These are phyloP conservation scores for Ophioderma brevispina DNA, from an alignment of 35 echinoderm and acorn worm species.

Conservation along the genomic window DNA sequence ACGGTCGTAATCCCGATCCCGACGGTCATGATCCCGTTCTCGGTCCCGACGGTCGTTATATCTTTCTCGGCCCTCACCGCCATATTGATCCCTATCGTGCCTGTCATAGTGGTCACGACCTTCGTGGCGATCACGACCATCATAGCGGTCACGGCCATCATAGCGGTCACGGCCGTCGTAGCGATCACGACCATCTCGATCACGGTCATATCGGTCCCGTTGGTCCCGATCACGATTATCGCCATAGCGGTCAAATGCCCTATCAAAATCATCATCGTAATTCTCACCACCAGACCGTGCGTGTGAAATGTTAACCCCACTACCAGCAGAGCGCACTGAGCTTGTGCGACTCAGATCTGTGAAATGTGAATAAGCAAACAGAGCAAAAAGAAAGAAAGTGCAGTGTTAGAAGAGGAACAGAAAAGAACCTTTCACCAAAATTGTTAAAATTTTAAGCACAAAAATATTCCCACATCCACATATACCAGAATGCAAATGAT, in stretches of 20 bases:
- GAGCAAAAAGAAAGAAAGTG: too few relatives aligned
- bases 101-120: slow-evolving; percentile 32
- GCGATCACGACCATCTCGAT: slow-evolving; percentile 18
- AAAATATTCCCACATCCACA: too few relatives aligned
- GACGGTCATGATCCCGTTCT: slow-evolving; percentile 2
- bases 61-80: not conserved
- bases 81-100: slow-evolving; percentile 16
- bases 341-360: slow-evolving; percentile 95
- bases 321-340: slow-evolving; percentile 85
- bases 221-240: not conserved
- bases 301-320: slow-evolving; percentile 22
- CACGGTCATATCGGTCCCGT: not conserved
- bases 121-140: not conserved
- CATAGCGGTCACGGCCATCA: slow-evolving; percentile 42
- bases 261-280: slow-evolving; percentile 43
- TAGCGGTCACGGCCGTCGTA: slow-evolving; percentile 8
- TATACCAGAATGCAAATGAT: too few relatives aligned
- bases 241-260: slow-evolving; percentile 2
- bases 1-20: not conserved
- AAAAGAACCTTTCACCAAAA: too few relatives aligned
- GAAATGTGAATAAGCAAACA: not conserved
- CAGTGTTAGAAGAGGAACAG: too few relatives aligned
- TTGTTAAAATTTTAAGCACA: too few relatives aligned
- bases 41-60: not conserved
- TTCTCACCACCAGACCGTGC: slow-evolving; percentile 15